Base-by-base conservation (phyloP, 2,888 invertebrate species). In the Rhaphigaster nebulosa region DNA sequence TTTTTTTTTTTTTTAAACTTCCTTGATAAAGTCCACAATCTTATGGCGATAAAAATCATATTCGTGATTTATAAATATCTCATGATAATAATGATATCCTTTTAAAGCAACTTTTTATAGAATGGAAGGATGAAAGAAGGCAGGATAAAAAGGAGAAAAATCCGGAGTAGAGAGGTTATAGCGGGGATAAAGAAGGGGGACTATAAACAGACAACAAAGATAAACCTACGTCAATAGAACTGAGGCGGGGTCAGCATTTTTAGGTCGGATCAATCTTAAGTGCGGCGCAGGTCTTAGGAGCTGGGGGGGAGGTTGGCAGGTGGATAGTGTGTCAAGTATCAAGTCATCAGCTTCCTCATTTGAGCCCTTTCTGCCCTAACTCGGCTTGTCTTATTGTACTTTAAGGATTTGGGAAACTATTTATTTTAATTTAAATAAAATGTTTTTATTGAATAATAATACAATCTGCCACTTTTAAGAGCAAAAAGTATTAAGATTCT, bases 181-280 rank as follows among this genome's bases (percentile, higher is more conserved):
- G 29, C 3, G 41, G 80, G 41, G 41, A 41, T n/a, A n/a, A 34
- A 41, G 41, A 80, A 34, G 15, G 26, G 26, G 13, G 38, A 26
- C 12, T 23, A 80, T 38, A 80, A 80, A 80, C 41, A 80, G 80
- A 80, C 80, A 41, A 38, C 23, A 80, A 23, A 80, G 41, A 80
- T 38, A 80, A 80, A 80, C 23, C 80, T 80, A 80, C 80, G 80
- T 80, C 80, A 80, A 80, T 80, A 80, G 80, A 41, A 80, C 26
- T 13, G 41, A 41, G 80, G 80, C 80, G 80, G 41, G 80, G 80
- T 80, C 80, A 80, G 80, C 41, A 80, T 80, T 80, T 80, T 80
- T 80, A 80, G 80, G 41, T 80, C 80, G 80, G 80, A 80, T 80
- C 80, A 80, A 80, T 80, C 80, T 26, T 80, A 80, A 80, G 80